phyloP scores from a whole-genome alignment of 2,888 invertebrate genomes.

The Seira ritae region DNA sequence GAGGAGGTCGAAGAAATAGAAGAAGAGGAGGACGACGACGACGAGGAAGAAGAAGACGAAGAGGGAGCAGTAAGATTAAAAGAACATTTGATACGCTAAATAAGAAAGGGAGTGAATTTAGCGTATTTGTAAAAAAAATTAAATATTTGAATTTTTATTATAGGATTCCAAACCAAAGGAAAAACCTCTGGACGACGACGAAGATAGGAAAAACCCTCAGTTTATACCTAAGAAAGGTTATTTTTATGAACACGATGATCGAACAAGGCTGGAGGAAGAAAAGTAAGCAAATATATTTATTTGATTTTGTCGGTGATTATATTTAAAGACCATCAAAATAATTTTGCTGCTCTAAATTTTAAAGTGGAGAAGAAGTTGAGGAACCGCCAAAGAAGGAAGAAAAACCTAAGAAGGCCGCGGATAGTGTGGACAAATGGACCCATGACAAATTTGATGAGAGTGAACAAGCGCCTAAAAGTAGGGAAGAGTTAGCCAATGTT shows the following conservation, averaged over 20 bases:
- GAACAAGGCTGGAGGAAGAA: slow-evolving; percentile 83
- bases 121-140: too few relatives aligned
- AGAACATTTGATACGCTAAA: too few relatives aligned
- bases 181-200: slow-evolving; percentile 91
- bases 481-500: slow-evolving; percentile 87
- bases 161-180: slow-evolving; percentile 74
- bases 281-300: slow-evolving; percentile 75
- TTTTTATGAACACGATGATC: slow-evolving; percentile 97
- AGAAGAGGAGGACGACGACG: slow-evolving; percentile 82
- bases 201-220: slow-evolving; percentile 96
- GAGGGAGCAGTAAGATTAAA: slow-evolving; percentile 80
- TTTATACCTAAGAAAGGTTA: slow-evolving; percentile 97
- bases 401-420: slow-evolving; percentile 78
- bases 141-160: slow-evolving; percentile 70
- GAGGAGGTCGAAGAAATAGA: slow-evolving; percentile 74
- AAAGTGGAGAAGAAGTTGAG: slow-evolving; percentile 57
- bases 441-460: slow-evolving; percentile 92
- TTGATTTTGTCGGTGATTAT: background rate
- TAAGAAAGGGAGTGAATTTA: too few relatives aligned
- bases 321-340: slow-evolving; percentile 44
- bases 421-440: slow-evolving; percentile 84
- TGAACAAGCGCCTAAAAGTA: slow-evolving; percentile 88
- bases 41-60: slow-evolving; percentile 80
- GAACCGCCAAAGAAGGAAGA: slow-evolving; percentile 74
- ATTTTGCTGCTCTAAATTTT: slow-evolving; percentile 29